Evolutionary conservation across 2,888 invertebrate species (phyloP).

Genomic region (Coelopa pilipes): DNA sequence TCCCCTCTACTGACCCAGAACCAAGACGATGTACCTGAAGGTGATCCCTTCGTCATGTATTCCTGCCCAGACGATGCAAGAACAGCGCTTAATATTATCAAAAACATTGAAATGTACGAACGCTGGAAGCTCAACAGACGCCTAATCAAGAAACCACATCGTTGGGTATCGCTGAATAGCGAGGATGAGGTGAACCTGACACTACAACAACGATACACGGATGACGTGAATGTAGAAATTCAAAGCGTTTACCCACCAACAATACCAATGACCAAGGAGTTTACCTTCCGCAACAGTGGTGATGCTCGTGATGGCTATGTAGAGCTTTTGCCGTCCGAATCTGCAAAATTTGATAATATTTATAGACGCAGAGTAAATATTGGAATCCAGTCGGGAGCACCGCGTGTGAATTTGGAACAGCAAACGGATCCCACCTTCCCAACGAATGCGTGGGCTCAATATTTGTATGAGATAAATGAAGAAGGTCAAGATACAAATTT

Average conservation of each 20-base stretch:
- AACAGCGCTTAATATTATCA: constrained; percentile 68
- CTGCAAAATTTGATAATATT: constrained; percentile 70
- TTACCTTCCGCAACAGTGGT: constrained; percentile 70
- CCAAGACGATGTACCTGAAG: constrained; percentile 68
- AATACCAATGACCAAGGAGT: constrained; percentile 66
- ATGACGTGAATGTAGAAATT: constrained; percentile 75
- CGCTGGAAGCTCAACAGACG: constrained; percentile 69
- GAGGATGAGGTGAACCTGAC: constrained; percentile 72
- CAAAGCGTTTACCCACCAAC: constrained; percentile 72
- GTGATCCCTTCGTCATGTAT: constrained; percentile 78
- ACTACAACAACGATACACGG: constrained; percentile 68
- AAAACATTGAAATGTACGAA: constrained; percentile 69
- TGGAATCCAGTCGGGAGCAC: constrained; percentile 71
- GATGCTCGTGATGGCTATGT: constrained; percentile 76
- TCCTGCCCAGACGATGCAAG: constrained; percentile 68
- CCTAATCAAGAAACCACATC: constrained; percentile 69
- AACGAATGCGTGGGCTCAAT: constrained; percentile 77
- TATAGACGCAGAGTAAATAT: constrained; percentile 71
- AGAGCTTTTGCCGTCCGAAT: constrained; percentile 72
- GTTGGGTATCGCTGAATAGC: constrained; percentile 75
- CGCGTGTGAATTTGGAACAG: constrained; percentile 67
- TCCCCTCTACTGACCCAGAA: constrained; percentile 72
- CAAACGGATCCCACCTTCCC: constrained; percentile 78
- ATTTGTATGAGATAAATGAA: constrained; percentile 68
- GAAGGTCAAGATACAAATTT: constrained; percentile 45